These are phyloP conservation scores for Lagria hirta DNA, from an alignment of 2,888 invertebrate species.

Conservation along the genomic window DNA sequence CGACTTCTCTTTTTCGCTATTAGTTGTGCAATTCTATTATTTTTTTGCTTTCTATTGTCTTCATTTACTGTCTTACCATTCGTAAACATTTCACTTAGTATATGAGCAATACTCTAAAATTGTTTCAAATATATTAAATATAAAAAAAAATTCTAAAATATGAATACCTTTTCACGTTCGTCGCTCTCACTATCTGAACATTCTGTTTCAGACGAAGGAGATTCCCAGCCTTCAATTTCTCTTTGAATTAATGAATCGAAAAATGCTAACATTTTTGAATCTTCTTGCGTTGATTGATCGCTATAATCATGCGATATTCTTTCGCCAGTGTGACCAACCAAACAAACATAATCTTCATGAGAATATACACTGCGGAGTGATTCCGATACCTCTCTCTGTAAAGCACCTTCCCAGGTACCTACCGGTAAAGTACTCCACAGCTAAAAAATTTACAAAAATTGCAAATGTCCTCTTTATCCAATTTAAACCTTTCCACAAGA, in stretches of 20 bases:
- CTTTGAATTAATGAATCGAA: slow-evolving; percentile 92
- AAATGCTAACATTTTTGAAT: slow-evolving; percentile 95
- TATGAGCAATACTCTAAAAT: slow-evolving; percentile 14
- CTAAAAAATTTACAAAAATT: slow-evolving; percentile 50
- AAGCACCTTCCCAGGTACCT: slow-evolving; percentile 65
- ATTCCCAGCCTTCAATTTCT: slow-evolving; percentile 77
- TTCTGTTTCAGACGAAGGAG: slow-evolving; percentile 42
- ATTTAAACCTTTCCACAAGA: too few relatives aligned
- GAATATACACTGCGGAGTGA: slow-evolving; percentile 70
- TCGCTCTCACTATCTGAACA: slow-evolving; percentile 47
- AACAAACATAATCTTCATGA: slow-evolving; percentile 79
- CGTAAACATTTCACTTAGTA: slow-evolving; percentile 34
- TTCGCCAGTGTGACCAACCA: slow-evolving; percentile 77
- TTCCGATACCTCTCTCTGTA: slow-evolving; percentile 62
- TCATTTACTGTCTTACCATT: slow-evolving; percentile 49
- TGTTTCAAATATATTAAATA: slow-evolving; percentile 3
- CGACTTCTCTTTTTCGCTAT: slow-evolving; percentile 73
- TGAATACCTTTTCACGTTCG: slow-evolving; percentile 23
- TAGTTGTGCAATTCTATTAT: slow-evolving; percentile 70
- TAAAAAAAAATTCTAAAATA: slow-evolving; percentile 1
- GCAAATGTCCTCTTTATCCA: background rate
- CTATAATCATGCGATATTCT: slow-evolving; percentile 87
- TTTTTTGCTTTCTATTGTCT: slow-evolving; percentile 49
- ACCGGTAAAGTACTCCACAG: slow-evolving; percentile 79
- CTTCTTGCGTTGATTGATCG: slow-evolving; percentile 84